Evolutionary conservation across 2,888 invertebrate species (phyloP), one percentile per base, ranked within the genome.

Genomic region (Tetrapedia diversipes): DNA sequence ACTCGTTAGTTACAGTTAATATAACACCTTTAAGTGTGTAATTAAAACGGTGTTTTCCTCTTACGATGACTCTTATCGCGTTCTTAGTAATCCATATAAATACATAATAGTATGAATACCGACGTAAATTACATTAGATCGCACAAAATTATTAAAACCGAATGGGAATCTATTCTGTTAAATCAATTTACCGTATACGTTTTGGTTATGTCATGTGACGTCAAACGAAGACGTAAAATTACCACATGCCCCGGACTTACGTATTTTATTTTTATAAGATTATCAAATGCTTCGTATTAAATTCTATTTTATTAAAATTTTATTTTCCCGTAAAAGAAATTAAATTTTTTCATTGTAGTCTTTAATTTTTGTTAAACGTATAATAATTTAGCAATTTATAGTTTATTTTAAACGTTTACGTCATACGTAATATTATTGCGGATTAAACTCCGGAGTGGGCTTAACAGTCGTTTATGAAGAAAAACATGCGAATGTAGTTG

Each of bases 1-100:
- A 43, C 54, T 76, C 80, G 51, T 75, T 60, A 56, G 43, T 64
- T 57, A 71, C 72, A 56, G 53, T 60, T 67, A 51, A 73, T 66
- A 54, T 57, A 78, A 73, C 43, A 65, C 45, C 19, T 65, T 57
- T 41, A 39, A 37, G 34, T 64, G 24, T 49, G 34, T 61, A 61
- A 70, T 70, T 66, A 65, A 66, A 77, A 76, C 54, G 7, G 24
- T 37, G 14, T 27, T 19, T 56, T 29, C 37, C 3, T 2, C 10
- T 22, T 43, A 14, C 10, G 29, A 11, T 11, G 11, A 29, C 2
- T 27, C 14, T 32, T 14, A 0, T 7, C 39, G 11, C 6, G 4
- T 60, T 27, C 6, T 22, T 29, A 14, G 14, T 1, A 22, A 47
- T 24, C 0, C 1, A 6, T 24, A n/a, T n/a, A 2, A 53, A 16